Base-by-base conservation (phyloP, 2,888 invertebrate species). In the Drosophila stalkeri region DNA sequence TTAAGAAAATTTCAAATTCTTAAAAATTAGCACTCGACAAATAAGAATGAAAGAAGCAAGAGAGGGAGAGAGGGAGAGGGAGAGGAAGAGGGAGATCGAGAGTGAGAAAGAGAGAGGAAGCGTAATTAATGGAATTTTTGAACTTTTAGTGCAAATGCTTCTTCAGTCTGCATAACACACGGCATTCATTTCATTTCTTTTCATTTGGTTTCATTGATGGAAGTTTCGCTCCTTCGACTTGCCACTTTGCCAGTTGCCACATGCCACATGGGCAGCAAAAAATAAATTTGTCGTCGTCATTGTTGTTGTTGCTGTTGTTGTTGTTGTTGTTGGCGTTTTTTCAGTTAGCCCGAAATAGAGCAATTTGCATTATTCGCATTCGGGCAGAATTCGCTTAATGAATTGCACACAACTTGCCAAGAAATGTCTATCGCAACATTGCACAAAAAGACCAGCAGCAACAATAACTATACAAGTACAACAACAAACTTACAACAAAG, bases 331-430 rank as follows among this genome's bases (percentile, higher is more conserved):
- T 16, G 39, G 16, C 16, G 37, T 37, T 37, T 37, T 37, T 68
- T 49, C 61, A 64, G 64, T 77, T 76, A 72, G 71, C 75, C 82
- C 68, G 81, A 84, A 84, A 87, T 84, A 84, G 85, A 84, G 87
- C 87, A 84, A 84, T 84, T 84, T 84, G 81, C 84, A 84, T 84
- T 87, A 84, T 84, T 87, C 85, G 78, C 84, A 87, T 86, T 84
- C 87, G 69, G 59, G 72, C 64, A 68, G 83, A 83, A 80, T 86
- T 83, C 80, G 71, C 71, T 85, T 84, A 84, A 84, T 84, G 84
- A 84, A 84, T 84, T 84, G 84, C 87, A 49, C 82, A 72, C 82
- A 87, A 82, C 74, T 84, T 87, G 84, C 87, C 82, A 84, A 86
- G 80, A 82, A 71, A 71, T 75, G 77, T 57, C 52, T 66, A 39